Evolutionary conservation across 1,140 invertebrate genomes (phyloP), one percentile per base, ranked within the genome.

Genomic region (Agraylea sexmaculata): DNA sequence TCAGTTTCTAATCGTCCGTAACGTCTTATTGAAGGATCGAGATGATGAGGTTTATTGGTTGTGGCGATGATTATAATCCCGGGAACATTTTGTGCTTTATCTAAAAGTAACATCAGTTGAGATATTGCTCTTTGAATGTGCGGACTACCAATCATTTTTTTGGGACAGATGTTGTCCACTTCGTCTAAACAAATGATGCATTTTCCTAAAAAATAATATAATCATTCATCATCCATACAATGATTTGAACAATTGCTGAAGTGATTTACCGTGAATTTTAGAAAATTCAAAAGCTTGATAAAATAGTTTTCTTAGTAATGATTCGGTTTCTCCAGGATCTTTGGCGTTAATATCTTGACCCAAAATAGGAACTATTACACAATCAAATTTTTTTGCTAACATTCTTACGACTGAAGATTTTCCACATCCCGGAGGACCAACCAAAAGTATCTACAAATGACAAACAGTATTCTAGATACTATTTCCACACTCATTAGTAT

Each of bases 241-340:
- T 40, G 15, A 17, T 15, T 40, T 15, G n/a, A 31, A 27, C 22
- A 36, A 42, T 21, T n/a, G n/a, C n/a, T n/a, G n/a, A n/a, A n/a
- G n/a, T n/a, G n/a, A 37, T 19, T 39, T 41, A 50, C 47, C 47
- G 29, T 29, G 33, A 34, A 53, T 50, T 23, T 52, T 38, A 8
- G 52, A 43, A 43, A 61, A 58, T 11, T 42, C 37, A 32, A 51
- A 35, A 6, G 60, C 64, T 25, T 59, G 46, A 2, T 58, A 38
- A 45, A 70, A 69, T 17, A 63, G 53, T 25, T 51, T 50, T 3
- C 56, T 46, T 4, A 70, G 42, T 13, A 51, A 43, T 5, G 45
- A 35, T 51, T 70, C 68, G 3, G 64, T 58, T 47, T 61, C 61
- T 10, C 68, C 68, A 2, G 66, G 63, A 17, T 47, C 48, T 30